Percentiles rank a stretch among this genome's conserved stretches.
These are phyloP conservation scores for Varecia variegata DNA, from an alignment of 2,797 vertebrate species.

Conservation along the genomic window DNA sequence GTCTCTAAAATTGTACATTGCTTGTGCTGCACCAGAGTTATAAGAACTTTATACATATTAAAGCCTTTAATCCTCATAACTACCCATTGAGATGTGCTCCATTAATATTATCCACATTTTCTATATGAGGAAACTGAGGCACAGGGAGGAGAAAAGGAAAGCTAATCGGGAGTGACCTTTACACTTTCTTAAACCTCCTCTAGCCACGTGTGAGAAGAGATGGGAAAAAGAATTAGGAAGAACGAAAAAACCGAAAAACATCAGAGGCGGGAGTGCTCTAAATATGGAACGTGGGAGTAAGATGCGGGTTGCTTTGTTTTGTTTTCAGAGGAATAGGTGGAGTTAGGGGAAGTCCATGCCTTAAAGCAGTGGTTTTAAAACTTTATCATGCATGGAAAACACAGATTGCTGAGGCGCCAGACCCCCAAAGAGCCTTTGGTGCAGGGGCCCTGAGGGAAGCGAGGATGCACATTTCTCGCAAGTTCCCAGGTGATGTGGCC, in stretches of 20 bases:
- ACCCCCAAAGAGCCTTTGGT: neutral
- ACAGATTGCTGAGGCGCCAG: neutral
- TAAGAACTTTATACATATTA: neutral
- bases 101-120: neutral
- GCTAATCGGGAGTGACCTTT: neutral
- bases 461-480: neutral
- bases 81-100: neutral
- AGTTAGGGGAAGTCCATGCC: neutral
- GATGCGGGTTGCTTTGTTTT: neutral
- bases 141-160: neutral
- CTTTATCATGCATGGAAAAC: neutral
- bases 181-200: neutral
- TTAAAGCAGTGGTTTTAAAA: neutral
- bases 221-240: neutral
- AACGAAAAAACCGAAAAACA: neutral
- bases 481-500: neutral
- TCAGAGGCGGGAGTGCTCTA: neutral
- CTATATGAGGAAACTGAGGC: neutral
- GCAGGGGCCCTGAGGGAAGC: no score
- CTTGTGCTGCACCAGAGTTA: neutral
- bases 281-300: rapidly evolving
- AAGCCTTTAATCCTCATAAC: neutral
- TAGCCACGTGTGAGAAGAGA: neutral
- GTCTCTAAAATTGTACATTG: neutral
- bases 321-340: neutral